These are phyloP conservation scores for Drosophila kambysellisi DNA, from an alignment of 2,888 invertebrate species.

Conservation along the genomic window DNA sequence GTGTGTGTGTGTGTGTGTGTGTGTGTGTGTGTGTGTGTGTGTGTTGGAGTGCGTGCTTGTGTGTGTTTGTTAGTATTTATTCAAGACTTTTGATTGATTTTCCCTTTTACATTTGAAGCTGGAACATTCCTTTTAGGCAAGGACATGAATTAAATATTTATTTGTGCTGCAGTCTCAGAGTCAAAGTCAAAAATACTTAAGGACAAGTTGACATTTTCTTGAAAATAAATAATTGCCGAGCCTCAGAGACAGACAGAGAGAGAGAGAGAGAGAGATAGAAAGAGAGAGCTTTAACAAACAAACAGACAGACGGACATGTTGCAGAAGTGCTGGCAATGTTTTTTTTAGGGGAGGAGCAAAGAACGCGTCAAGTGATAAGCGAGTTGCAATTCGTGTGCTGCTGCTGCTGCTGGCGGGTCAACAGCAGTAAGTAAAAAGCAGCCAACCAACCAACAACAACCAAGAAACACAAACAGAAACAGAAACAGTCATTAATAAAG, in stretches of 20 bases:
- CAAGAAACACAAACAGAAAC: constrained; percentile 38
- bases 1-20: constrained; percentile 35
- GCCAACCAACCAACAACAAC: constrained; percentile 40
- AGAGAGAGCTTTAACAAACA: constrained; percentile 12
- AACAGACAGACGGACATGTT: constrained; percentile 14
- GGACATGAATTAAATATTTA: constrained; percentile 63
- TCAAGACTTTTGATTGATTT: constrained; percentile 73
- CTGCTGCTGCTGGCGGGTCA: constrained; percentile 45
- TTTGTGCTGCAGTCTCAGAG: constrained; percentile 15
- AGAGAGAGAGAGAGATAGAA: neutral
- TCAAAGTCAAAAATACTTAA: constrained; percentile 6
- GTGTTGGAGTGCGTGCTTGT: constrained; percentile 26
- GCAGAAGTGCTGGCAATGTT: constrained; percentile 5
- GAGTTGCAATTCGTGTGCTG: constrained; percentile 40
- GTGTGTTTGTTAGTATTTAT: constrained; percentile 56
- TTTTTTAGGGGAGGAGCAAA: constrained; percentile 58
- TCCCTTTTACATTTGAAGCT: constrained; percentile 25
- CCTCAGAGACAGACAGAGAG: neutral
- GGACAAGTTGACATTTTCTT: constrained; percentile 38
- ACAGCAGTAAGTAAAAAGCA: constrained; percentile 40
- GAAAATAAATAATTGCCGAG: constrained; percentile 11
- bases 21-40: constrained; percentile 25
- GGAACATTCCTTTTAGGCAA: constrained; percentile 16
- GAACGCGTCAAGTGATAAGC: constrained; percentile 37
- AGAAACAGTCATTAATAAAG: constrained; percentile 44